phyloP scores from a whole-genome alignment of 2,888 invertebrate genomes.

The Limulus polyphemus region DNA sequence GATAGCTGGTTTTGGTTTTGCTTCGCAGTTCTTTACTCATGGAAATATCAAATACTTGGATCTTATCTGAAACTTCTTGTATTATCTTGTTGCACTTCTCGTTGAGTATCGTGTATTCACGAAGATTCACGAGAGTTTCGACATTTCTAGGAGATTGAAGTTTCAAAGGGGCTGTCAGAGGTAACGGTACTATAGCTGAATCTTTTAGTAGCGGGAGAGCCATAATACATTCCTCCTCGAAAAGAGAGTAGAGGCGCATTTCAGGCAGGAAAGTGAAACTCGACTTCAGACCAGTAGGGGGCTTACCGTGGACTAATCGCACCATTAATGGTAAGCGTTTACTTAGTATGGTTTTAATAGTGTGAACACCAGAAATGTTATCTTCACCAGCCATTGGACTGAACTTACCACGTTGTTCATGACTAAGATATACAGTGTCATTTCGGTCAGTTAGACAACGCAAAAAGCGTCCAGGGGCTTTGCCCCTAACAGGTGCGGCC shows the following conservation, averaged over 20 bases:
- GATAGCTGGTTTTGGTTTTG: background rate
- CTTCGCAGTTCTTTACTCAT: slow-evolving; percentile 16
- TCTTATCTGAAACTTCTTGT: slow-evolving; percentile 23
- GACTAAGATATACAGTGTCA: slow-evolving; percentile 63
- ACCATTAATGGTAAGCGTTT: slow-evolving; percentile 87
- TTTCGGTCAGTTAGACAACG: slow-evolving; percentile 76
- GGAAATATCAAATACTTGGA: slow-evolving; percentile 25
- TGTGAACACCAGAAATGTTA: slow-evolving; percentile 88
- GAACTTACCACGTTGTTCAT: slow-evolving; percentile 81
- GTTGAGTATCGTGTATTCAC: slow-evolving; percentile 23
- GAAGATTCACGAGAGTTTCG: slow-evolving; percentile 20
- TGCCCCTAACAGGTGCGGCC: background rate
- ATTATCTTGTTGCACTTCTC: slow-evolving; percentile 22
- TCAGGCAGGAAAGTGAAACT: slow-evolving; percentile 56
- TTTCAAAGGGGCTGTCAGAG: slow-evolving; percentile 72
- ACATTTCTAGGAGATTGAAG: slow-evolving; percentile 62
- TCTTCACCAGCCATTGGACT: slow-evolving; percentile 84
- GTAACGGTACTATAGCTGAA: slow-evolving; percentile 57
- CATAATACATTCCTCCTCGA: slow-evolving; percentile 53
- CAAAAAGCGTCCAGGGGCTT: slow-evolving; percentile 44
- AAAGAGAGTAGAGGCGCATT: slow-evolving; percentile 63
- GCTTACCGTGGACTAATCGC: slow-evolving; percentile 75
- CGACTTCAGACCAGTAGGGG: slow-evolving; percentile 48
- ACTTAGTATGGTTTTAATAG: slow-evolving; percentile 72
- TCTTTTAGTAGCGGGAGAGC: slow-evolving; percentile 70